These are phyloP conservation scores for Chondrosia reniformis DNA, from an alignment of 37 sponge, comb jelly and placozoan genomes.

Conservation along the genomic window DNA sequence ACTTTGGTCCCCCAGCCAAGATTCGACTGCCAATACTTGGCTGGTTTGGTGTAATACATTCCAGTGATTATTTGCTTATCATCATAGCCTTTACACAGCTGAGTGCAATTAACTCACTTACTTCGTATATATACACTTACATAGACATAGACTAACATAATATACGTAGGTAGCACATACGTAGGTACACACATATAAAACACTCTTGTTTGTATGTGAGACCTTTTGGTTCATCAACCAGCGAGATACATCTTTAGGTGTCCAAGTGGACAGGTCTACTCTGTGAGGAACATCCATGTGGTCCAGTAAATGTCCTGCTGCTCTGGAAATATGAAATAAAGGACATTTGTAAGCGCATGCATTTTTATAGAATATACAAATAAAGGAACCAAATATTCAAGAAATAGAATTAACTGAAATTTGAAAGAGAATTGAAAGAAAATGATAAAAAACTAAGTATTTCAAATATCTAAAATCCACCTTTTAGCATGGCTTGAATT, in stretches of 20 bases:
- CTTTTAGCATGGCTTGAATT: neutral
- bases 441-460: neutral
- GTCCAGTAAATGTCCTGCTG: conserved; percentile 29
- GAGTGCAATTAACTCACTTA: no score
- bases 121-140: no score
- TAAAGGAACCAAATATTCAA: neutral
- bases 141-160: no score
- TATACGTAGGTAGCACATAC: neutral
- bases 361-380: no score
- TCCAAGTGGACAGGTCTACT: conserved; percentile 57
- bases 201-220: neutral
- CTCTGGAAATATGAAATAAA: neutral
- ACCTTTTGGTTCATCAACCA: conserved; percentile 68
- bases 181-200: neutral
- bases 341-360: neutral
- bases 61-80: no score
- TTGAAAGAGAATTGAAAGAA: neutral
- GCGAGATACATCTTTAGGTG: conserved; percentile 31
- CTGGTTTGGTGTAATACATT: no score
- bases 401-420: neutral
- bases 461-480: neutral
- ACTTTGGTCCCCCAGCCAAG: no score
- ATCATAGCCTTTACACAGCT: no score
- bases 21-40: no score
- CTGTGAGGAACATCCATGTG: neutral